Percentiles rank a stretch among this genome's conserved stretches.
Conservation (phyloP, 2,797 vertebrate genomes). For the Megaceryle alcyon region DNA sequence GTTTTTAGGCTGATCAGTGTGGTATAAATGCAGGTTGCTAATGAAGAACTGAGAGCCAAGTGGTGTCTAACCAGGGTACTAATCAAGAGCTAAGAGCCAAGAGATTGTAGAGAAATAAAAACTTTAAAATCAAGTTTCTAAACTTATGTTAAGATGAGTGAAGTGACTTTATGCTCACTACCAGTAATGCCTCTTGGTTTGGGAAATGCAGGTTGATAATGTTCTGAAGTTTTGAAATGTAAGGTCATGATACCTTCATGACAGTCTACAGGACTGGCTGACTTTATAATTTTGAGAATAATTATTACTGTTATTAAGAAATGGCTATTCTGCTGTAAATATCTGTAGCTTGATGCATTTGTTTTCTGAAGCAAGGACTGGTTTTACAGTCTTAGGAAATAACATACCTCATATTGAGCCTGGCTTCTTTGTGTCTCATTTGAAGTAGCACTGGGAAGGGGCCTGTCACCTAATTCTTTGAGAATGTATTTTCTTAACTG, state of each 20-base stretch:
- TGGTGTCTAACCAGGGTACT: not conserved
- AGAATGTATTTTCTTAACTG: not conserved
- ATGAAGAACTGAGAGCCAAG: not conserved
- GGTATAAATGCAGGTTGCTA: not conserved
- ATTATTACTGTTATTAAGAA: not conserved
- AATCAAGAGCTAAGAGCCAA: not conserved
- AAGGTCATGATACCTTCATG: not conserved
- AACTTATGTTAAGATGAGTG: not conserved
- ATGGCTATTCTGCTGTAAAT: not conserved
- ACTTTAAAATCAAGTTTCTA: not conserved
- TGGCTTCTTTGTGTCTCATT: not conserved
- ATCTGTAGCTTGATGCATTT: not conserved
- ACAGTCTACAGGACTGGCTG: not conserved
- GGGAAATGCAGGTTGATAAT: not conserved
- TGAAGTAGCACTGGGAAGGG: not conserved
- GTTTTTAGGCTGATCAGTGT: not conserved
- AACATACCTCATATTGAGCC: not conserved
- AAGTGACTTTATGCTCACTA: not conserved
- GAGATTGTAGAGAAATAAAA: not conserved
- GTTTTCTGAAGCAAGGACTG: not conserved
- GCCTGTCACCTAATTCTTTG: not conserved
- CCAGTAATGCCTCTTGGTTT: not conserved
- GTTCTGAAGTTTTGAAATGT: not conserved
- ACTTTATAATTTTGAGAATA: too few relatives aligned
- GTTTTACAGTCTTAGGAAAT: not conserved